Evolutionary conservation across 1,140 invertebrate species (phyloP).

Genomic region (Drosophila cardini): DNA sequence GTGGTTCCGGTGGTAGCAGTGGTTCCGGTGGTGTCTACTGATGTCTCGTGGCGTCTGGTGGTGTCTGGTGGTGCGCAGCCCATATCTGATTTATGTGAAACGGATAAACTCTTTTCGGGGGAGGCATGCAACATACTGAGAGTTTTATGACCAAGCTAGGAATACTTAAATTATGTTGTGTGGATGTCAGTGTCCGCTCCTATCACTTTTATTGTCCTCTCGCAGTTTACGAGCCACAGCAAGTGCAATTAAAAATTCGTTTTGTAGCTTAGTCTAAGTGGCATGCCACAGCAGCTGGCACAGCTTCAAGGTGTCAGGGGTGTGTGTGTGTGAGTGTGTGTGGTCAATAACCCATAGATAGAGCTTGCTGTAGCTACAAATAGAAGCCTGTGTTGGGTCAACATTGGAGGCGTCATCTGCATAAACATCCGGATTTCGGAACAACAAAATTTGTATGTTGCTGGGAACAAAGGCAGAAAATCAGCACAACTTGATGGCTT

Average conservation of each 20-base stretch:
- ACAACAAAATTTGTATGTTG: conserved; percentile 49
- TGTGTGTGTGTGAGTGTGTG: conserved; percentile 5
- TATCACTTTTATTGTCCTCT: conserved; percentile 45
- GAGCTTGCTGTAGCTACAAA: conserved; percentile 21
- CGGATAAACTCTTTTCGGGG: conserved; percentile 10
- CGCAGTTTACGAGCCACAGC: conserved; percentile 30
- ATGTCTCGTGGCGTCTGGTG: not conserved
- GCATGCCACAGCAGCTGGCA: conserved; percentile 11
- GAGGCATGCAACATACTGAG: conserved; percentile 45
- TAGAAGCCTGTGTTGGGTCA: conserved; percentile 29
- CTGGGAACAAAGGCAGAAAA: conserved; percentile 59
- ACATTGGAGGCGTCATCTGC: conserved; percentile 40
- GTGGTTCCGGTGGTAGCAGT: conserved; percentile 12
- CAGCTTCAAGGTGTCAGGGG: not conserved
- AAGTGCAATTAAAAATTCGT: conserved; percentile 42
- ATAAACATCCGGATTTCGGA: conserved; percentile 50
- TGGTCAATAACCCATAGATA: conserved; percentile 24
- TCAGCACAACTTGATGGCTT: conserved; percentile 29
- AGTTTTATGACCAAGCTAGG: conserved; percentile 45
- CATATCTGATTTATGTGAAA: conserved; percentile 45
- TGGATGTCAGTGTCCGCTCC: conserved; percentile 1
- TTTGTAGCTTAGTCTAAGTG: not conserved
- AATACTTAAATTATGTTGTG: conserved; percentile 30
- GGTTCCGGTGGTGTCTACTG: conserved; percentile 12
- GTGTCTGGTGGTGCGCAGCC: not conserved